Evolutionary conservation across 2,888 invertebrate genomes (phyloP), one percentile per base, ranked within the genome.

Genomic region (Acanthosoma haemorrhoidale): DNA sequence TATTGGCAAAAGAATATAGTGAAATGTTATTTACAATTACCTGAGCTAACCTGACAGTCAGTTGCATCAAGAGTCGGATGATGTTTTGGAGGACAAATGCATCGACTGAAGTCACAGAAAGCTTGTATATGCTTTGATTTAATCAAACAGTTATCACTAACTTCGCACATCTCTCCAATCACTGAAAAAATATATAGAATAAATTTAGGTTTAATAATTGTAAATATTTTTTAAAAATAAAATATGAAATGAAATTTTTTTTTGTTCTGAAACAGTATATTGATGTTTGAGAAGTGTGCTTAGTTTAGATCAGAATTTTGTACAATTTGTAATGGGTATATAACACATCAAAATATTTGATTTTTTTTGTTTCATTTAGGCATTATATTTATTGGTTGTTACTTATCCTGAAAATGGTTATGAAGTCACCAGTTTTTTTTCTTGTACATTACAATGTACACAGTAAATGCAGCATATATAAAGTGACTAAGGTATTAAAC

Each of bases 71-170:
- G 13, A 2, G 34, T 67, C 29, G 67, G 57, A 29, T 57, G 31
- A 32, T 67, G 18, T n/a, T 9, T 34, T 6, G 67, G 67, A n/a
- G 67, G 67, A 21, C 67, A 67, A 16, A 57, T 67, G 11, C 67
- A 67, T n/a, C 9, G 41, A 25, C 43, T 31, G 13, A 13, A 2
- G 11, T 32, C 32, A 34, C 67, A 67, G 15, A 31, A 67, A 13
- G 67, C 67, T 36, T 67, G 6, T 18, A 57, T 18, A 34, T 67
- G 1, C n/a, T 21, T 67, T 11, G 51, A 51, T 67, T 36, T 67
- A 21, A 21, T 67, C 13, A 57, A 31, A 51, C 67, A 67, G 18
- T 67, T 67, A n/a, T 57, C 57, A 25, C 18, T 34, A 9, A 43
- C 67, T 13, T 67, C 67, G 34, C 67, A 67, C 2, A 11, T 21